Evolutionary conservation across 2,888 invertebrate species (phyloP).

Genomic region (Papilio protenor): DNA sequence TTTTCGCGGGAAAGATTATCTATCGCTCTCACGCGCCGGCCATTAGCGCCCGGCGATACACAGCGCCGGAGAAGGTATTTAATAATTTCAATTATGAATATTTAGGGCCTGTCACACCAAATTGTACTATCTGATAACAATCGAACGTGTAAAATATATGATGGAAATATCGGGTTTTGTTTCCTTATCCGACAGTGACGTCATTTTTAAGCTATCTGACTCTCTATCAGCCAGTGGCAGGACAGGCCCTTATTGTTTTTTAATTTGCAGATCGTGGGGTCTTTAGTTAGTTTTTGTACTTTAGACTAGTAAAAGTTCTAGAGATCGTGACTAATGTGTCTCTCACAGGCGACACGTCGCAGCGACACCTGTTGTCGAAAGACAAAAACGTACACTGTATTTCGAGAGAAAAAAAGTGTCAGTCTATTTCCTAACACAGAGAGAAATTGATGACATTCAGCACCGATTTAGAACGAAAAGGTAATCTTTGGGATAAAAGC

Average conservation of each 20-base stretch:
- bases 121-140: too few relatives aligned
- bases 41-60: background rate
- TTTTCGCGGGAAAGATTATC: constrained; percentile 13
- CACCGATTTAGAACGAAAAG: constrained; percentile 30
- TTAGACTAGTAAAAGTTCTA: background rate
- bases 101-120: too few relatives aligned
- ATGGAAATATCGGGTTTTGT: too few relatives aligned
- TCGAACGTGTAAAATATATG: too few relatives aligned
- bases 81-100: background rate
- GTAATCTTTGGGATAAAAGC: constrained; percentile 2
- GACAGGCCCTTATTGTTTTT: too few relatives aligned
- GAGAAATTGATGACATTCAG: constrained; percentile 16
- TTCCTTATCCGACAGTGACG: too few relatives aligned
- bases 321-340: constrained; percentile 63
- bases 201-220: too few relatives aligned
- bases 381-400: constrained; percentile 48
- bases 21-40: background rate
- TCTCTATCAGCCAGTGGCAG: too few relatives aligned
- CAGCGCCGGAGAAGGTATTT: background rate
- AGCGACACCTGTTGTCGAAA: constrained; percentile 54
- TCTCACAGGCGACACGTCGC: constrained; percentile 58
- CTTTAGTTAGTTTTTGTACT: background rate
- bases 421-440: constrained; percentile 33
- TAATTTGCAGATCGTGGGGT: too few relatives aligned
- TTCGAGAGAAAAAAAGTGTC: constrained; percentile 48